Evolutionary conservation across 2,797 vertebrate genomes (phyloP).

Genomic region (Rhabdomys pumilio): DNA sequence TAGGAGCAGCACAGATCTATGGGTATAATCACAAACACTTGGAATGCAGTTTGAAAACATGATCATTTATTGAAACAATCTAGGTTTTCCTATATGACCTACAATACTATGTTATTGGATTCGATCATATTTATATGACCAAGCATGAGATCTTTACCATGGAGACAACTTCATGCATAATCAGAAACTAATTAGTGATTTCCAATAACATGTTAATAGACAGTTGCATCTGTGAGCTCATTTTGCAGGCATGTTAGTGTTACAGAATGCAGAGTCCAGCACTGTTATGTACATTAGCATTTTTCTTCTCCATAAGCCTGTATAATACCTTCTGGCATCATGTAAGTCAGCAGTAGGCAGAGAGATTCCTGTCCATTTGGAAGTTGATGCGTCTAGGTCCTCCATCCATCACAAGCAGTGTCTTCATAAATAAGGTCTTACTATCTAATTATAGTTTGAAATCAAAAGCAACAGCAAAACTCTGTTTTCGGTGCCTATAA

Average conservation of each 20-base stretch:
- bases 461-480: neutral
- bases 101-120: neutral
- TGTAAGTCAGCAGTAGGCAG: neutral
- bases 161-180: no score
- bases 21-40: neutral
- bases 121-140: neutral
- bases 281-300: neutral
- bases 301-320: no score
- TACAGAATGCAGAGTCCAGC: neutral
- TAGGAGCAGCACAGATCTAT: neutral
- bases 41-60: neutral
- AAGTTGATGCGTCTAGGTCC: neutral
- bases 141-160: neutral
- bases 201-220: neutral
- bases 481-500: neutral
- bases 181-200: neutral
- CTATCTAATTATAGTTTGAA: neutral
- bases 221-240: no score
- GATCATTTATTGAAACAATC: neutral
- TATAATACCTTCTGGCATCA: neutral
- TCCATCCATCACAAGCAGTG: no score
- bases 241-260: neutral
- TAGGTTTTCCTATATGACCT: neutral
- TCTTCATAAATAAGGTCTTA: neutral
- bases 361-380: neutral